Base-by-base conservation (phyloP, 2,113 vertebrate species). In the Amphilophus citrinellus region DNA sequence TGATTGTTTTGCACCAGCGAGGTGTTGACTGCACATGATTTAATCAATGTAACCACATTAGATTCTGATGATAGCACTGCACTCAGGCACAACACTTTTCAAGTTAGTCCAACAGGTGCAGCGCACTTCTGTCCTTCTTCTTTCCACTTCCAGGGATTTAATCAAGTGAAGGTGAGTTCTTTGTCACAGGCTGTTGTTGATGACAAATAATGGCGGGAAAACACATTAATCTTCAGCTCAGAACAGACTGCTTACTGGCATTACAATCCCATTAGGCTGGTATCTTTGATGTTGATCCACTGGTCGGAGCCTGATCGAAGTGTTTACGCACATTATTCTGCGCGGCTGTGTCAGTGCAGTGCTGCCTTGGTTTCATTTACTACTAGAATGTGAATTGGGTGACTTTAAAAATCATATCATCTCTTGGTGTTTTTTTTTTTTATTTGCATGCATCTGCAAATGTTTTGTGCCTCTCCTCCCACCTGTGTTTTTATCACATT, bases 181-280 rank as follows among this genome's bases (percentile, higher is more conserved):
- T 37, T 71, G 61, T 66, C 57, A 35, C 20, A 66, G 75, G 79
- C 79, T 62, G 78, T 20, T 76, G 71, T 27, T 83, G 56, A 68
- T 82, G 78, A 61, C 37, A 71, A 62, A 77, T 80, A 50, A 47
- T 14, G 20, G 2, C 6, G 63, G 58, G 53, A 59, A 66, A 68
- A 20, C 44, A n/a, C 60, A 50, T 82, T 42, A 84, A 75, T 79
- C 63, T 53, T 66, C n/a, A 71, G 61, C 18, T 68, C 22, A 44
- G 37, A 60, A 30, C 60, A 68, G 63, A 44, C 76, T 68, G 80
- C 77, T 80, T 18, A 57, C n/a, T 62, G 76, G 14, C 39, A 77
- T 47, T 59, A 61, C 30, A 59, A 80, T 71, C 66, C 61, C 77
- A 83, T 89, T 65, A 75, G 14, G 4, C 47, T 3, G 24, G 27